phyloP scores from a whole-genome alignment of 2,888 invertebrate genomes.

The Acrobasis suavella region DNA sequence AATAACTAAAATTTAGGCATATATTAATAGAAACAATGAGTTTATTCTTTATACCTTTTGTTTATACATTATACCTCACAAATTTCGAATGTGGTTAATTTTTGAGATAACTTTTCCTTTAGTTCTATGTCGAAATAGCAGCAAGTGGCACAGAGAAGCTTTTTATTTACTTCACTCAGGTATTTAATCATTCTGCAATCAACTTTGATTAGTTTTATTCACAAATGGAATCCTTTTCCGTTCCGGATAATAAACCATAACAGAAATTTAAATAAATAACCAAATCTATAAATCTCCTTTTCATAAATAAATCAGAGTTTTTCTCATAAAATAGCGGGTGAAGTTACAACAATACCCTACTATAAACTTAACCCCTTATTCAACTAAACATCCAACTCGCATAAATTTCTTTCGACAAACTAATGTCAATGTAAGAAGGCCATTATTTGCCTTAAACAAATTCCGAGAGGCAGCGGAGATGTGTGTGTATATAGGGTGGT shows the following conservation, averaged over 20 bases:
- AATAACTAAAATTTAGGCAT: too few relatives aligned
- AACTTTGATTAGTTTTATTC: neutral
- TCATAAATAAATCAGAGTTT: constrained; percentile 50
- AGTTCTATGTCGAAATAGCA: too few relatives aligned
- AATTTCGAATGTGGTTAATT: too few relatives aligned
- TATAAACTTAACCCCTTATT: constrained; percentile 79
- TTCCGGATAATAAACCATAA: neutral
- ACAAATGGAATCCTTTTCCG: neutral
- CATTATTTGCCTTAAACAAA: constrained; percentile 78
- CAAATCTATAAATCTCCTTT: constrained; percentile 39
- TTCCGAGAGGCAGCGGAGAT: constrained; percentile 62
- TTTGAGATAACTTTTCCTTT: too few relatives aligned
- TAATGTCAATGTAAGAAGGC: constrained; percentile 81
- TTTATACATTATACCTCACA: too few relatives aligned
- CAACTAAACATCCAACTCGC: constrained; percentile 78
- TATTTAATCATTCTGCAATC: neutral
- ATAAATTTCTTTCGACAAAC: constrained; percentile 81
- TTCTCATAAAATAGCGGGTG: constrained; percentile 47
- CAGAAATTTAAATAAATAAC: constrained; percentile 21
- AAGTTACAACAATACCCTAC: constrained; percentile 60
- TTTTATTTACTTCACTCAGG: neutral
- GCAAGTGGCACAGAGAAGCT: neutral
- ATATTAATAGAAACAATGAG: too few relatives aligned
- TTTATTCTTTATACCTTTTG: too few relatives aligned
- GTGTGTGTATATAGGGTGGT: constrained; percentile 38